Evolutionary conservation across 2,113 vertebrate genomes (phyloP), one percentile per base, ranked within the genome.

Genomic region (Colistium nudipinnis): DNA sequence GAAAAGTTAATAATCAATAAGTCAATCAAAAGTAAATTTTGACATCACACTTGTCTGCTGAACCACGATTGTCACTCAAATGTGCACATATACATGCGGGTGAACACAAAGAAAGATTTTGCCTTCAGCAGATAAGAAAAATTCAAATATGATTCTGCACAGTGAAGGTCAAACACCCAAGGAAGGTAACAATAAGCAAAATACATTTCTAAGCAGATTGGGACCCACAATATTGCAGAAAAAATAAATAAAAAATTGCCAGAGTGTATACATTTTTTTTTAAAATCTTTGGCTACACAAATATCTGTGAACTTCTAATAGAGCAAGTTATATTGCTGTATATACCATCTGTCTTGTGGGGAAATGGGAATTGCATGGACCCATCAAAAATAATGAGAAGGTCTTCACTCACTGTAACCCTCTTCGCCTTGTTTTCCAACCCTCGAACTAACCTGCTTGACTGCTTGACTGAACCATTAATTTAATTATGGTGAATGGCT

Each of bases 391-490:
- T 64, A 67, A 74, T 62, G 67, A 51, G 30, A n/a, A 70, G 27
- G 36, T 44, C 73, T 70, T 75, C 62, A 57, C 55, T 70, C 43
- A 48, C 17, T 1, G 38, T 27, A 56, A 53, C 25, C 43, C 28
- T 48, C 30, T 19, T 74, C 45, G 39, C 28, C 22, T 13, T 24
- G 3, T 52, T 80, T 69, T 24, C 4, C 62, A 44, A 62, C 62
- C 61, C 62, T n/a, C 52, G 66, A 43, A 53, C 68, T 54, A 70
- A 62, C 41, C 41, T 49, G 59, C 33, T 47, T 49, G 44, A 61
- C 65, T 57, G 31, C n/a, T n/a, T 75, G 28, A 25, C 31, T n/a
- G 39, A 71, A 80, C 57, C 62, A 62, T 80, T 80, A 44, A 78
- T 78, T 81, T 59, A 33, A 64, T 76, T 74, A 68, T 78, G 51